A percentile compares a stretch with the other conserved stretches of the same genome.
Conservation (phyloP, 2,797 vertebrate genomes). For the Astyanax mexicanus region DNA sequence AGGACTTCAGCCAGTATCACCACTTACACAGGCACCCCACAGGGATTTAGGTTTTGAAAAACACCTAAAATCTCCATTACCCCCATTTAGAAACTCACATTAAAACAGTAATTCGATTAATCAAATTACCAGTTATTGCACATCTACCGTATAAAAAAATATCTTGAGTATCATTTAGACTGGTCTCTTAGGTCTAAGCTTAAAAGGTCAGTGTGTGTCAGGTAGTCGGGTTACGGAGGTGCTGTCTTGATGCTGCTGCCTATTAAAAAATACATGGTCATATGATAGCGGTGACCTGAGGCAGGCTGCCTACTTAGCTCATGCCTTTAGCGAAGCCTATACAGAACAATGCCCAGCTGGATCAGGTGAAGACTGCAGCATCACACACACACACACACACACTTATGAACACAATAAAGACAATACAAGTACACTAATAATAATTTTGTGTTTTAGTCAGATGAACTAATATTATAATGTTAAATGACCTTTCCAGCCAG, state of each 20-base stretch:
- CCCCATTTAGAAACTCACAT: too few species aligned
- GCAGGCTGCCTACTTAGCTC: conserved; percentile 61
- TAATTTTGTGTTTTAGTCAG: too few species aligned
- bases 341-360: conserved; percentile 39
- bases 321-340: conserved; percentile 53
- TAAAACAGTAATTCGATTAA: too few species aligned
- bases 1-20: too few species aligned
- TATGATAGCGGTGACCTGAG: conserved; percentile 74
- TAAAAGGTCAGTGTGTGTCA: conserved; percentile 50
- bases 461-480: too few species aligned
- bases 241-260: conserved; percentile 63
- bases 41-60: too few species aligned
- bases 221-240: conserved; percentile 59
- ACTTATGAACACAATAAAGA: too few species aligned
- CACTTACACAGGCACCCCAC: too few species aligned
- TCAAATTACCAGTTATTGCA: too few species aligned
- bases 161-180: neutral
- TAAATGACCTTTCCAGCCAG: too few species aligned
- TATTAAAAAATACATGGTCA: conserved; percentile 79
- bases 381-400: neutral
- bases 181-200: conserved; percentile 16
- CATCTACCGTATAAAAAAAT: neutral
- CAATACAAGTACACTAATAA: too few species aligned
- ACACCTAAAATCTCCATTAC: too few species aligned
- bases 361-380: conserved; percentile 27